phyloP scores from a whole-genome alignment of 2,113 vertebrate species.

The Colius striatus region DNA sequence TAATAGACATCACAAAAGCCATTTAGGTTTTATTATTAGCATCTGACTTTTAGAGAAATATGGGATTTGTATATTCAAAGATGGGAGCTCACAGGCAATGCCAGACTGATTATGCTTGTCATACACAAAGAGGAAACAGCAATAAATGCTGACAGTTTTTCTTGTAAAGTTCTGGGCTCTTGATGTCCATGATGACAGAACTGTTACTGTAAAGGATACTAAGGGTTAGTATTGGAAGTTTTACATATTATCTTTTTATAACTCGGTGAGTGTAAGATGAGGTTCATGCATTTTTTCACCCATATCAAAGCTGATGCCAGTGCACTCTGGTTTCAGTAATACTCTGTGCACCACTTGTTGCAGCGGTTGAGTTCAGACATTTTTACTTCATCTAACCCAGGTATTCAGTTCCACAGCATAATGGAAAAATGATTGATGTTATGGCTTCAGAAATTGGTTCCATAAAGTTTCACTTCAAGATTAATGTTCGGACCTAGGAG shows the following conservation, averaged over 20 bases:
- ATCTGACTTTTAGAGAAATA: background rate
- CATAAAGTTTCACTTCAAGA: background rate
- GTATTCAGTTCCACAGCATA: background rate
- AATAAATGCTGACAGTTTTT: background rate
- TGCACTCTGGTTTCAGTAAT: background rate
- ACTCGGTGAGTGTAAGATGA: background rate
- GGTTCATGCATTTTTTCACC: accelerated
- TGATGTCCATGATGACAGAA: background rate
- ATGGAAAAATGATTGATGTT: conserved; percentile 29
- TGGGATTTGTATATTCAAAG: background rate
- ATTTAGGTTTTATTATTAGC: conserved; percentile 19
- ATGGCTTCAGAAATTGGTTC: background rate
- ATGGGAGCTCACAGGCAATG: background rate
- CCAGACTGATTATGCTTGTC: background rate
- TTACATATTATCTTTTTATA: background rate
- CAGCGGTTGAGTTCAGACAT: background rate
- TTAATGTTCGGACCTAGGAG: conserved; percentile 8
- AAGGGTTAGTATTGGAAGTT: background rate
- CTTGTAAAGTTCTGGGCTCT: background rate
- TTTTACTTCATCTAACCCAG: conserved; percentile 1
- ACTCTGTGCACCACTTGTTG: background rate
- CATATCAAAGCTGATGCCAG: accelerated
- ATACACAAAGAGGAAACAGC: background rate
- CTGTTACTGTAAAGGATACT: background rate
- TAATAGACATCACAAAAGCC: conserved; percentile 21